These are phyloP conservation scores for Tanytarsus gracilentus DNA, from an alignment of 2,888 invertebrate species.

Conservation along the genomic window DNA sequence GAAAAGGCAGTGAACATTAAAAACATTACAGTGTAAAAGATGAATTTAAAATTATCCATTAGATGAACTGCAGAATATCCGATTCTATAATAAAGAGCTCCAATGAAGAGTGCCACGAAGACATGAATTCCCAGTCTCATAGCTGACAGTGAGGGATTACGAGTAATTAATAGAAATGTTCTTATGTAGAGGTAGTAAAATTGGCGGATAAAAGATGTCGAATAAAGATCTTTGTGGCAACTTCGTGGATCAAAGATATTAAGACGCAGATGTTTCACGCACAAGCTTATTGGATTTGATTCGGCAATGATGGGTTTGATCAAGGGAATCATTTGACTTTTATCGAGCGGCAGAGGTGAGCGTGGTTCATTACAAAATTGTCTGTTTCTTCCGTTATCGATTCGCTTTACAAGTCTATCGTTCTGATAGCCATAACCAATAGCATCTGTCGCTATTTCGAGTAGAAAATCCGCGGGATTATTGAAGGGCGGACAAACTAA, in stretches of 20 bases:
- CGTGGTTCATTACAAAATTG: conserved; percentile 46
- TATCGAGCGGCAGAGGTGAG: conserved; percentile 32
- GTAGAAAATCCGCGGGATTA: conserved; percentile 80
- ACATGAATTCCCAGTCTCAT: conserved; percentile 65
- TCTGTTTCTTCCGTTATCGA: conserved; percentile 49
- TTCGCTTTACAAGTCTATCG: conserved; percentile 45
- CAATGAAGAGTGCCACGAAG: conserved; percentile 65
- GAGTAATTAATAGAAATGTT: conserved; percentile 49
- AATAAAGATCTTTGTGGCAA: conserved; percentile 37
- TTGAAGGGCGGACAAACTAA: conserved; percentile 78
- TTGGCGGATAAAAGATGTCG: conserved; percentile 46
- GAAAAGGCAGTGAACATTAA: conserved; percentile 84
- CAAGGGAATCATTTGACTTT: too few species aligned
- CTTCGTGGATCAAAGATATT: conserved; percentile 11
- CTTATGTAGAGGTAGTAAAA: conserved; percentile 49
- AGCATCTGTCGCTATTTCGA: conserved; percentile 63
- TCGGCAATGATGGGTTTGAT: too few species aligned
- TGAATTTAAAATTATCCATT: conserved; percentile 69
- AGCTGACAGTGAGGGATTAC: conserved; percentile 59
- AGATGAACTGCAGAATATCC: conserved; percentile 69
- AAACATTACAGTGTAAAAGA: conserved; percentile 80
- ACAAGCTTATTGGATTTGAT: conserved; percentile 18
- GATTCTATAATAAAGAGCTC: conserved; percentile 64
- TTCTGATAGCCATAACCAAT: conserved; percentile 54
- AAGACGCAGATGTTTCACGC: neutral